phyloP scores from a whole-genome alignment of 1,140 invertebrate species.

The Luehdorfia chinensis region DNA sequence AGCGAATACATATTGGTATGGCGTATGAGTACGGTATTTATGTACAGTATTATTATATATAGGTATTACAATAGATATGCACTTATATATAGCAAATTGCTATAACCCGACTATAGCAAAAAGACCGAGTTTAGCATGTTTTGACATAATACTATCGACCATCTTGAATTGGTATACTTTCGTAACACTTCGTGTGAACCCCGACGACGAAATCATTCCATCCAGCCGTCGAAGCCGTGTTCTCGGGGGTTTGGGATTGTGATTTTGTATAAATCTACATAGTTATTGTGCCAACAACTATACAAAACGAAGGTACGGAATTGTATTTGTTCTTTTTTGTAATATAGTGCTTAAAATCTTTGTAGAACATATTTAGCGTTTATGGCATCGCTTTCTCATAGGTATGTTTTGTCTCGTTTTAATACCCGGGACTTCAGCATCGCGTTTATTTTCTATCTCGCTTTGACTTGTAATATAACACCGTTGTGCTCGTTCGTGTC shows the following conservation, averaged over 20 bases:
- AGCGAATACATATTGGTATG: slow-evolving; percentile 17
- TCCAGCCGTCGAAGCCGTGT: slow-evolving; percentile 74
- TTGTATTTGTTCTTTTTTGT: slow-evolving; percentile 33
- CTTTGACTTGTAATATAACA: slow-evolving; percentile 75
- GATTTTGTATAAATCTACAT: slow-evolving; percentile 70
- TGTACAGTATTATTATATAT: slow-evolving; percentile 36
- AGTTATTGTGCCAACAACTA: slow-evolving; percentile 69
- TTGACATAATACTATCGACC: slow-evolving; percentile 32
- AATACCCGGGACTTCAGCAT: slow-evolving; percentile 55
- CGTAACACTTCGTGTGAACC: slow-evolving; percentile 70
- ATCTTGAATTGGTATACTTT: slow-evolving; percentile 45
- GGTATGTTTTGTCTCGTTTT: slow-evolving; percentile 65
- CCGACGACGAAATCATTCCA: slow-evolving; percentile 76
- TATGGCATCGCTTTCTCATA: slow-evolving; percentile 76
- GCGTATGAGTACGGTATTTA: slow-evolving; percentile 52
- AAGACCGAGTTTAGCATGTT: slow-evolving; percentile 28
- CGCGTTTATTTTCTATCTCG: slow-evolving; percentile 61
- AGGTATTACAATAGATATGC: slow-evolving; percentile 37
- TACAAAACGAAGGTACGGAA: slow-evolving; percentile 67
- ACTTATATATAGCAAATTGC: slow-evolving; percentile 53
- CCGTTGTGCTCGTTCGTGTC: slow-evolving; percentile 76
- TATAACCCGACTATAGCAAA: slow-evolving; percentile 57
- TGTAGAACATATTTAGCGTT: slow-evolving; percentile 63
- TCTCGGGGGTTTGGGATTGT: slow-evolving; percentile 72
- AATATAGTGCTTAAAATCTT: slow-evolving; percentile 43